Evolutionary conservation across 2,888 invertebrate species (phyloP).

Genomic region (Tetheella fluctuosa): DNA sequence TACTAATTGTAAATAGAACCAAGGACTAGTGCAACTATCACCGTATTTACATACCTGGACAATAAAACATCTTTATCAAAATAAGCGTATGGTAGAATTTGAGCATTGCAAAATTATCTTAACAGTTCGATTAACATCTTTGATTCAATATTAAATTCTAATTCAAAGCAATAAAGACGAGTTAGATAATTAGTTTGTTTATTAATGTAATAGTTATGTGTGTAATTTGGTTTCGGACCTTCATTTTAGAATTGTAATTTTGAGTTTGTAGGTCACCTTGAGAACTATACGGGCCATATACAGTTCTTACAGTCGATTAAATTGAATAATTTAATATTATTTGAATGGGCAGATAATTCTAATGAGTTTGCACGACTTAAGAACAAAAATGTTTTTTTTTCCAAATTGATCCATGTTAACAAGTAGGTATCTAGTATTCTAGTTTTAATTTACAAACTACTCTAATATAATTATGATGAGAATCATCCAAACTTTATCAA

Average conservation of each 20-base stretch:
- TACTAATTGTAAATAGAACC: slow-evolving; percentile 28
- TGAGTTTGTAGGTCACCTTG: slow-evolving; percentile 22
- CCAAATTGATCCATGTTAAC: not conserved
- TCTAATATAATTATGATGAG: too few relatives aligned
- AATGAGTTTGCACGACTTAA: not conserved
- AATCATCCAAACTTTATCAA: too few relatives aligned
- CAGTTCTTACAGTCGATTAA: slow-evolving; percentile 21
- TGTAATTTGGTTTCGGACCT: not conserved
- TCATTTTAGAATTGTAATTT: slow-evolving; percentile 8
- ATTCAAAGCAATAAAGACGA: not conserved
- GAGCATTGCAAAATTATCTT: not conserved
- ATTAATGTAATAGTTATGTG: not conserved
- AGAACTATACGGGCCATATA: slow-evolving; percentile 23
- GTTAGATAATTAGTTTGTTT: not conserved
- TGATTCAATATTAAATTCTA: not conserved
- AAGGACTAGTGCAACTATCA: slow-evolving; percentile 20
- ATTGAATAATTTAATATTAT: slow-evolving; percentile 21
- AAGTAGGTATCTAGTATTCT: too few relatives aligned
- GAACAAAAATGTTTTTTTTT: not conserved
- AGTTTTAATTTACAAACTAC: too few relatives aligned
- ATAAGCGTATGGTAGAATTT: not conserved
- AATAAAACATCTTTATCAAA: not conserved
- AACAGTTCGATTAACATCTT: not conserved
- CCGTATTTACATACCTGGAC: not conserved
- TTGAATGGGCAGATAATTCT: not conserved